Base-by-base conservation (phyloP, 2,888 invertebrate genomes). In the Mesorhabditis belari region DNA sequence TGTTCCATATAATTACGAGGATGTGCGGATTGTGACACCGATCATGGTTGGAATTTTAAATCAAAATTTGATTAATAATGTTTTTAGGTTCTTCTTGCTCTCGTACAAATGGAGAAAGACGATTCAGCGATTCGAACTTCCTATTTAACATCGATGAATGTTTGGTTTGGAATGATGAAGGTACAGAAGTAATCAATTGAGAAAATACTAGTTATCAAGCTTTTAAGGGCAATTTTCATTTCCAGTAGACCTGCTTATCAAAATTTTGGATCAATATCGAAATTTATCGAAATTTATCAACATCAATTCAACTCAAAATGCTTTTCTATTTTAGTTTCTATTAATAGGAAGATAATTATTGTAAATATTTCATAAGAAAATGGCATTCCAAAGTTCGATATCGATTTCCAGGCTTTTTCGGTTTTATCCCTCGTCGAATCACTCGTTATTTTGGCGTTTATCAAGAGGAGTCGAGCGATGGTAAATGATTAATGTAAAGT, bases 91-190 rank as follows among this genome's bases (percentile, higher is more conserved):
- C 70, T 80, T 4, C 70, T 80, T 4, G 76, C 79, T 3, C 65
- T 80, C 27, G 78, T 77, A 21, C 79, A 80, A 65, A 77, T 80
- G 77, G 77, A 76, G 57, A 79, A 79, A 27, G 79, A 76, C 5
- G 77, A 77, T 55, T 59, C 69, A 55, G 73, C 75, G 35, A 71
- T 77, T 19, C 61, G 73, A n/a, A 73, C 70, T 5, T 75, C 76
- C 3, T 79, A 79, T 58, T 62, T 79, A 55, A 79, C 78, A 2
- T 74, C 77, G 3, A 70, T 79, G 54, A 77, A 79, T 56, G 68
- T 75, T 51, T 79, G 79, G 79, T 78, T 77, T 58, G 73, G 66
- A 4, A 75, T 67, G 5, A 73, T 74, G 74, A 73, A 73, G 54
- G 51, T 61, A 19, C n/a, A n/a, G n/a, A n/a, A 9, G 17, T 35